Evolutionary conservation across 2,888 invertebrate genomes (phyloP).

Genomic region (Pheosia tremula): DNA sequence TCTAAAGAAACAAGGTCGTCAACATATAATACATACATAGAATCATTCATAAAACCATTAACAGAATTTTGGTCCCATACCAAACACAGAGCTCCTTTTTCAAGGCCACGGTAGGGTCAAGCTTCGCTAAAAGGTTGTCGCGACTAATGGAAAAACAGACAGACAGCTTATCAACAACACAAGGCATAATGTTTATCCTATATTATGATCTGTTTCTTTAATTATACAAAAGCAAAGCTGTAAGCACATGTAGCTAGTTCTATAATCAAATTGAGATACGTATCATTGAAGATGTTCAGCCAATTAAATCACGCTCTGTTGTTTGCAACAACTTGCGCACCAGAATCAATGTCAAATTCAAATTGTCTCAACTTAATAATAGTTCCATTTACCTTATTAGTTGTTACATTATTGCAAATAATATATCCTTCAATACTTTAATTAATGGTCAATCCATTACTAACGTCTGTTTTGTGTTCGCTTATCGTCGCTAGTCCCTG

Average conservation of each 20-base stretch:
- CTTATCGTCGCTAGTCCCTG: slow-evolving; percentile 2
- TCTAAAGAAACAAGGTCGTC: too few relatives aligned
- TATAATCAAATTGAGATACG: too few relatives aligned
- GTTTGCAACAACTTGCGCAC: too few relatives aligned
- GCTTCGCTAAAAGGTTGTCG: neutral
- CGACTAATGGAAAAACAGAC: neutral
- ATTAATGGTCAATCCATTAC: slow-evolving; percentile 26
- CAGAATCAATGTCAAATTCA: too few relatives aligned
- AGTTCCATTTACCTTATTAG: too few relatives aligned
- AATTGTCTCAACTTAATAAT: too few relatives aligned
- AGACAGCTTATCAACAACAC: slow-evolving; percentile 1
- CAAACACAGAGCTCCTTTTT: neutral
- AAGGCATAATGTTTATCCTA: neutral
- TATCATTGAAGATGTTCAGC: too few relatives aligned
- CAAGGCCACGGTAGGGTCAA: neutral
- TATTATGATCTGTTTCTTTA: too few relatives aligned
- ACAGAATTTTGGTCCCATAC: neutral
- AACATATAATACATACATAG: too few relatives aligned
- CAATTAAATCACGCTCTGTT: too few relatives aligned
- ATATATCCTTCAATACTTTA: neutral
- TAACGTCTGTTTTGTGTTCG: slow-evolving; percentile 14
- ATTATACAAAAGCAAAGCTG: too few relatives aligned
- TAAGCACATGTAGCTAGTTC: too few relatives aligned
- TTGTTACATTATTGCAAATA: neutral
- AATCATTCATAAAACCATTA: neutral